Conservation (phyloP, 2,888 invertebrate species). For the Exephanes ischioxanthus region DNA sequence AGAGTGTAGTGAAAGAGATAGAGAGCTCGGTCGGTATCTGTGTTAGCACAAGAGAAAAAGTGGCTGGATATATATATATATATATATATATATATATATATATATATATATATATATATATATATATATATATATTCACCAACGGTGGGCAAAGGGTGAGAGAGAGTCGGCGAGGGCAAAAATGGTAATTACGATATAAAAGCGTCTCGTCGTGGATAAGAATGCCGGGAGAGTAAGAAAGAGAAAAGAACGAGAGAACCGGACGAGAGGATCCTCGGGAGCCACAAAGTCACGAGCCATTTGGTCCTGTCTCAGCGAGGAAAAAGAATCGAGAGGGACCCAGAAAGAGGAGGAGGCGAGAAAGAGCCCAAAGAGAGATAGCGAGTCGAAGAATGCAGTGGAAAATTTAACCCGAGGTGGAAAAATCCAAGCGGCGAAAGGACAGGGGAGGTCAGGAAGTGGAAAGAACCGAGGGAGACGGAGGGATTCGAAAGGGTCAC, state of each 20-base stretch:
- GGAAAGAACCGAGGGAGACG: conserved; percentile 38
- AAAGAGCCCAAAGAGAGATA: conserved; percentile 49
- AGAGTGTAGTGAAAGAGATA: conserved; percentile 11
- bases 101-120: no score
- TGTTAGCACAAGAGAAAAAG: conserved; percentile 24
- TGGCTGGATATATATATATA: conserved; percentile 56
- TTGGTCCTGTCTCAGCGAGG: conserved; percentile 53
- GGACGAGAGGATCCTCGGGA: conserved; percentile 56
- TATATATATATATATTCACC: conserved; percentile 37
- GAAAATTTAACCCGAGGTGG: conserved; percentile 28
- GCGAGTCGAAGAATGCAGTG: conserved; percentile 14
- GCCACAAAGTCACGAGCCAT: conserved; percentile 65
- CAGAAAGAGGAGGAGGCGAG: conserved; percentile 40
- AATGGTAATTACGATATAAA: conserved; percentile 84
- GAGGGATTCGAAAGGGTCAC: conserved; percentile 48
- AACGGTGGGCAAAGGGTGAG: conserved; percentile 54
- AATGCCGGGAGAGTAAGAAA: conserved; percentile 69
- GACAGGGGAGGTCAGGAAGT: conserved; percentile 24
- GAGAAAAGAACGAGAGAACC: conserved; percentile 51
- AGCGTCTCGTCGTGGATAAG: conserved; percentile 76
- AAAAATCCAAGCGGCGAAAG: conserved; percentile 24
- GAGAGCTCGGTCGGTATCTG: conserved; percentile 25
- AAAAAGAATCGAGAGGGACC: conserved; percentile 52
- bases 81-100: no score
- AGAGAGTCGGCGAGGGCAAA: conserved; percentile 76